Evolutionary conservation across 2,113 vertebrate genomes (phyloP).

Genomic region (Hiodon tergisus): DNA sequence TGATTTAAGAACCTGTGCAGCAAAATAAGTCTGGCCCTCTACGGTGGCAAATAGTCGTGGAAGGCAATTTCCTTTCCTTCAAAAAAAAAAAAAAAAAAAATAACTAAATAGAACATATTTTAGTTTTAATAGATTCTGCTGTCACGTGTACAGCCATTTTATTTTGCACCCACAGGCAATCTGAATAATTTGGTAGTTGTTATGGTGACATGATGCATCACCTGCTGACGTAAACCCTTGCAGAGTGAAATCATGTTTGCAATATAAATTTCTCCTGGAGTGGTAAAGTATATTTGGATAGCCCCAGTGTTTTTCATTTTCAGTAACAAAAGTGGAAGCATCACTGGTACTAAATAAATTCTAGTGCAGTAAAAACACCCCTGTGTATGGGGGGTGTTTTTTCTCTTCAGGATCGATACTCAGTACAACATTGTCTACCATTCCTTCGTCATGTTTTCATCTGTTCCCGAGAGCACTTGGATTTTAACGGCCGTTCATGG

Average conservation of each 20-base stretch:
- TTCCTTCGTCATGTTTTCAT: neutral
- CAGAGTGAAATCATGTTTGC: neutral
- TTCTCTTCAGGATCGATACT: neutral
- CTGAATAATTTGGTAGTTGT: constrained; percentile 47
- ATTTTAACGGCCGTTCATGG: constrained; percentile 34
- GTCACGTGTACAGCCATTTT: constrained; percentile 47
- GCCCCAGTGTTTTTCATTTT: too few relatives aligned
- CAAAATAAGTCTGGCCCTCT: neutral
- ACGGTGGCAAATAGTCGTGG: constrained; percentile 2
- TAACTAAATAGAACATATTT: neutral
- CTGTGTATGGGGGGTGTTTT: neutral
- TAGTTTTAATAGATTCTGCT: constrained; percentile 37
- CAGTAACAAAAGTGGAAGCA: too few relatives aligned
- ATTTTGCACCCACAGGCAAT: constrained; percentile 54
- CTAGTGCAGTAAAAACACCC: too few relatives aligned
- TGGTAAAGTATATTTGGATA: neutral
- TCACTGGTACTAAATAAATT: too few relatives aligned
- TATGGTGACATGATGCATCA: constrained; percentile 36
- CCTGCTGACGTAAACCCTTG: neutral
- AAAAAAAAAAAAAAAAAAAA: constrained; percentile 11
- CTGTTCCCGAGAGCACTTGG: constrained; percentile 27
- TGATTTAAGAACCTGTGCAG: neutral
- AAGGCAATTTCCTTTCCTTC: neutral
- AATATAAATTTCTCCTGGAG: neutral
- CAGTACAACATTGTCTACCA: neutral